These are phyloP conservation scores for Idaea straminata DNA, from an alignment of 2,888 invertebrate genomes.

Conservation along the genomic window DNA sequence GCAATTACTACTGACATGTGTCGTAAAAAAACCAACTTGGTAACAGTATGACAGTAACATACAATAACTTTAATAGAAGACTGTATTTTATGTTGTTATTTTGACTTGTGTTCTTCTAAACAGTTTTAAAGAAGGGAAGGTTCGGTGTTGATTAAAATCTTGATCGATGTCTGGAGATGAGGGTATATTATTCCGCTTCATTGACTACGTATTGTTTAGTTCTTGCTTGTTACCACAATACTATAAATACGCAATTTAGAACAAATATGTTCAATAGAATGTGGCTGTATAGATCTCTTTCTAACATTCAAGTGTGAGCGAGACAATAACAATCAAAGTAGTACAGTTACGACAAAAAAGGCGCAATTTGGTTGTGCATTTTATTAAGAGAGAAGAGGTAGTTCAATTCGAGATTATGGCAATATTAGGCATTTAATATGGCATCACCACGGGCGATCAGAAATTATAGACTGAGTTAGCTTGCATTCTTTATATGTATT, in stretches of 20 bases:
- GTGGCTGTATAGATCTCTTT: neutral
- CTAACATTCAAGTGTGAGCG: neutral
- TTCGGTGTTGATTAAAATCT: neutral
- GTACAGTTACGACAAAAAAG: neutral
- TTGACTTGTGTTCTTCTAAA: conserved; percentile 14
- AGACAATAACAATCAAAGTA: neutral
- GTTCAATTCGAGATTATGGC: neutral
- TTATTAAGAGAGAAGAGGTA: neutral
- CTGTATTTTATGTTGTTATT: conserved; percentile 32
- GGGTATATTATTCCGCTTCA: neutral
- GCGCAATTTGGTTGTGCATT: neutral
- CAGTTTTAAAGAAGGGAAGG: conserved; percentile 34
- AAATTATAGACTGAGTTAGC: conserved; percentile 20
- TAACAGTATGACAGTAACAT: conserved; percentile 44
- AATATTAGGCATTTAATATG: conserved; percentile 25
- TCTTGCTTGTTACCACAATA: neutral
- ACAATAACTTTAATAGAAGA: conserved; percentile 54
- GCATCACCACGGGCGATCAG: conserved; percentile 28
- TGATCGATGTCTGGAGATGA: neutral
- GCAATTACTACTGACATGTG: conserved; percentile 71
- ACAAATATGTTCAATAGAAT: conserved; percentile 14
- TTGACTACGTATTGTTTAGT: neutral
- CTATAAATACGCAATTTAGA: conserved; percentile 13
- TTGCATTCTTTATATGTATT: neutral
- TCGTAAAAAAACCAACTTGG: conserved; percentile 58